A percentile compares a stretch with the other conserved stretches of the same genome.
phyloP scores from a whole-genome alignment of 2,888 invertebrate genomes.

The Helicoverpa assulta region DNA sequence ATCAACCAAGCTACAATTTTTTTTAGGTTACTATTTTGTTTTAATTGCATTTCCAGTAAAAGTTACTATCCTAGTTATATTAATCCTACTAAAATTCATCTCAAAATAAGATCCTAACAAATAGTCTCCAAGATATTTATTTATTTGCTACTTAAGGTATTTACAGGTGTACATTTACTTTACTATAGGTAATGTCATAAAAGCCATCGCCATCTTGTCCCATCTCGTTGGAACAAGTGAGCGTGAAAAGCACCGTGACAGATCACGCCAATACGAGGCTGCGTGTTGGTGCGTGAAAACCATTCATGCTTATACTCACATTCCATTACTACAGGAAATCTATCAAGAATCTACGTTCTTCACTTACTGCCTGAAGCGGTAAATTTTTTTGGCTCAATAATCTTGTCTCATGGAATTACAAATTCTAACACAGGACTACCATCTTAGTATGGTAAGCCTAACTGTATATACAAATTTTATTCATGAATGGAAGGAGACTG shows the following conservation, averaged over 20 bases:
- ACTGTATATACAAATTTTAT: too few species aligned
- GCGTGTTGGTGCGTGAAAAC: constrained; percentile 8
- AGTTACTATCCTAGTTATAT: neutral
- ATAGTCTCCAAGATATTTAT: too few species aligned
- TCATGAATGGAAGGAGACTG: too few species aligned
- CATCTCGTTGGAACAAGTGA: neutral
- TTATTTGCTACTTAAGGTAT: too few species aligned
- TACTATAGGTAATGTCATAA: constrained; percentile 2
- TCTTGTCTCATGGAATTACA: neutral
- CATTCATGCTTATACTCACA: constrained; percentile 20
- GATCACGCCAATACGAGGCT: constrained; percentile 10
- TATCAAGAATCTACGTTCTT: neutral
- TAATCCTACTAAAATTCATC: neutral
- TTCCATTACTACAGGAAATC: neutral
- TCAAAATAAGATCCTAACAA: too few species aligned
- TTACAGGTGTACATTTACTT: neutral
- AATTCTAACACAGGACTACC: neutral
- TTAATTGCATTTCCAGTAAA: too few species aligned
- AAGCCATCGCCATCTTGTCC: constrained; percentile 1
- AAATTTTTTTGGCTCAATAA: neutral
- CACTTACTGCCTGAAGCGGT: neutral
- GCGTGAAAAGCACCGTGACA: constrained; percentile 13
- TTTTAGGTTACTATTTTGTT: too few species aligned
- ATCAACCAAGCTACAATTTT: too few species aligned
- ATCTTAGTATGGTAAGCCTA: too few species aligned